phyloP scores from a whole-genome alignment of 2,113 vertebrate genomes.

The Microcebus ravelobensis region DNA sequence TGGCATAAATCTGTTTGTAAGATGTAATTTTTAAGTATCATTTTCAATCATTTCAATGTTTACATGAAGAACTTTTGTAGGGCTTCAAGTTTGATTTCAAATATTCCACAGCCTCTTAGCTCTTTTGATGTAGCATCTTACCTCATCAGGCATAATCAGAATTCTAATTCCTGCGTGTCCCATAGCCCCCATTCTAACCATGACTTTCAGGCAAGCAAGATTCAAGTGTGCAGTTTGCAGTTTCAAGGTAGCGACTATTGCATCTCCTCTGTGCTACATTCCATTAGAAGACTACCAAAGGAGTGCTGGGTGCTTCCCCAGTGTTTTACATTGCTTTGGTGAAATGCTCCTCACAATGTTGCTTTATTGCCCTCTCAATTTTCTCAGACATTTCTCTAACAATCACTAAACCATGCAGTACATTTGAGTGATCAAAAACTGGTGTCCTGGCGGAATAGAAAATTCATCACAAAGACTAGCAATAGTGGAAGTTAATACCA shows the following conservation, averaged over 20 bases:
- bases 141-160: background rate
- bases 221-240: background rate
- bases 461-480: background rate
- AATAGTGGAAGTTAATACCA: background rate
- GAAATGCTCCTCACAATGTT: background rate
- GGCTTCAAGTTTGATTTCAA: background rate
- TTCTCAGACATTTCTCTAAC: background rate
- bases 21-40: background rate
- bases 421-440: background rate
- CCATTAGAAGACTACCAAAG: background rate
- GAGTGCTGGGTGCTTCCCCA: background rate
- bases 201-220: background rate
- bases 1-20: background rate
- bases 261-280: background rate
- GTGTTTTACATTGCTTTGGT: background rate
- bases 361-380: background rate
- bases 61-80: background rate
- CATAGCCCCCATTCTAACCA: too few species aligned
- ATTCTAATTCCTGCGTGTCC: background rate
- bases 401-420: background rate
- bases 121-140: background rate
- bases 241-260: background rate
- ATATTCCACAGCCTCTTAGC: background rate
- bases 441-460: background rate
- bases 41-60: background rate